Base-by-base conservation (phyloP, 1,140 invertebrate species). In the Riptortus pedestris region DNA sequence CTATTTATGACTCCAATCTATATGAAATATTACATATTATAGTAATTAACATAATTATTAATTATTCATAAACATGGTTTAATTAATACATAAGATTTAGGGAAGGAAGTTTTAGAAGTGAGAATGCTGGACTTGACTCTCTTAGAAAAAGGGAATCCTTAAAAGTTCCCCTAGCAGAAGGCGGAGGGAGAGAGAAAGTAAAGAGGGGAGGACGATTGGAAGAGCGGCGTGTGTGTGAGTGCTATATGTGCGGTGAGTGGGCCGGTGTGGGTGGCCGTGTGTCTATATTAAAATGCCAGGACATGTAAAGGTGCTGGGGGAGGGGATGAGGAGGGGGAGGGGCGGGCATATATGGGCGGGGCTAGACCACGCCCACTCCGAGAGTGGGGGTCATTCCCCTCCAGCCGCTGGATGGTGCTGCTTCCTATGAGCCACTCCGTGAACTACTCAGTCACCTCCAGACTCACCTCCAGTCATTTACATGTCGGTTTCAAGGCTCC, bases 271-370 rank as follows among this genome's bases (percentile, higher is more conserved):
- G 51, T 14, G 51, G 51, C 51, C 51, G 51, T 55, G 51, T 55
- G 51, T 55, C 51, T 55, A 55, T 55, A 55, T 55, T 55, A 55
- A 55, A 55, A 55, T 55, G 51, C 51, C 51, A 55, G 51, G 51
- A 55, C 51, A 55, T 55, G 51, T 55, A 55, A 55, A 55, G 51
- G 51, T 55, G 51, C 20, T 24, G 51, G 20, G 18, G 51, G 51
- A 55, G 51, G 51, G 51, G 51, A 55, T 16, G 51, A 16, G 18
- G 20, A 1, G 26, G 24, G 18, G 51, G 51, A 24, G 51, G 51
- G 24, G 51, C 4, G 3, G 4, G 24, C 51, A 0, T 2, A 24
- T 2, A n/a, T n/a, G 16, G 24, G 22, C 22, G 51, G 14, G 51
- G 51, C 31, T 14, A 7, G 31, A 38, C 5, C 24, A 2, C 51